Conservation (phyloP, 2,888 invertebrate species). For the Desoria tigrina region DNA sequence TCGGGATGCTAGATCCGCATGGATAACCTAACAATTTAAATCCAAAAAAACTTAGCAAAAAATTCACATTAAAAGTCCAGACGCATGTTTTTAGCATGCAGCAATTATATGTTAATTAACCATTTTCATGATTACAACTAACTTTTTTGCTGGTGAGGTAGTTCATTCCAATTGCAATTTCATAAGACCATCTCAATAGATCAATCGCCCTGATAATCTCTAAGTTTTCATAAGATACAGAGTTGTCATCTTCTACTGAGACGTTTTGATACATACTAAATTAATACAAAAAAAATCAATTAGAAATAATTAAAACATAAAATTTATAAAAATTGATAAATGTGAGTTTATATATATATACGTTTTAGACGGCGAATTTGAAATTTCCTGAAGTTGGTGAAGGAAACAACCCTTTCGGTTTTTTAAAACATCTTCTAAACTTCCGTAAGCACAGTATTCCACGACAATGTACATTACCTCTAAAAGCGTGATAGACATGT, state of each 20-base stretch:
- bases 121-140: no score
- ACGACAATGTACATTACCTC: constrained; percentile 45
- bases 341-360: no score
- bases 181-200: constrained; percentile 33
- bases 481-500: constrained; percentile 14
- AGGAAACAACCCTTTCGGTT: constrained; percentile 21
- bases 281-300: no score
- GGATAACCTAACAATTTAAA: constrained; percentile 30
- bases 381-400: constrained; percentile 29
- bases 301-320: no score
- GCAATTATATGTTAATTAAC: no score
- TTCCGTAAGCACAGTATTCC: constrained; percentile 41
- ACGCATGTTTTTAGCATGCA: no score
- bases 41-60: background rate
- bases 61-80: background rate
- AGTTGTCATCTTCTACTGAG: no score
- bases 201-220: constrained; percentile 24
- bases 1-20: constrained; percentile 40
- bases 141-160: constrained; percentile 35
- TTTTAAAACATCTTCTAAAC: constrained; percentile 38
- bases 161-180: constrained; percentile 39
- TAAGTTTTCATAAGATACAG: no score
- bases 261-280: no score
- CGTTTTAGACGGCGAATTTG: no score
- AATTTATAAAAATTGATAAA: no score